Evolutionary conservation across 2,113 vertebrate genomes (phyloP).

Genomic region (Limnothrissa miodon): DNA sequence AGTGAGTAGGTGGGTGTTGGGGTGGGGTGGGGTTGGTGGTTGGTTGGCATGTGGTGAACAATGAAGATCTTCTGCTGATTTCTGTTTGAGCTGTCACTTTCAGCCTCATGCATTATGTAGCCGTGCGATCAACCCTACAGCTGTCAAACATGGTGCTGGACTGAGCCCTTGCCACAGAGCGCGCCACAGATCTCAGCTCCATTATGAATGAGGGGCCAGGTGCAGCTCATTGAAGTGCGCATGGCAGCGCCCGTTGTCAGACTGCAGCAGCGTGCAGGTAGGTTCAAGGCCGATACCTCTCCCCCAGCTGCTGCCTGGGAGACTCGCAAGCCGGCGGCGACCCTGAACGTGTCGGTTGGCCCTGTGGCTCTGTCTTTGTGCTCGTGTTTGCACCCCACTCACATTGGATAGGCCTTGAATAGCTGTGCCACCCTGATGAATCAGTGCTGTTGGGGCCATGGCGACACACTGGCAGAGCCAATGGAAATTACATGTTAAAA

Average conservation of each 20-base stretch:
- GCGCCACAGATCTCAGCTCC: constrained; percentile 68
- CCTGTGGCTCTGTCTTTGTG: background rate
- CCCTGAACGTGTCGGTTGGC: background rate
- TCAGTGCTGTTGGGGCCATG: background rate
- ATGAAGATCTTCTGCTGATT: constrained; percentile 52
- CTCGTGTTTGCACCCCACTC: background rate
- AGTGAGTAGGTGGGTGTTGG: background rate
- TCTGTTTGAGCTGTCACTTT: constrained; percentile 52
- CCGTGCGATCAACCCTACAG: constrained; percentile 58
- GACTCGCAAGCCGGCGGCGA: background rate
- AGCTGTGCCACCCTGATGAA: background rate
- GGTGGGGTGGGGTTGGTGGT: background rate
- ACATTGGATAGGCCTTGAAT: background rate
- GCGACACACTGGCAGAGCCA: background rate
- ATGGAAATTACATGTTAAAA: background rate
- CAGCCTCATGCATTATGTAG: constrained; percentile 60
- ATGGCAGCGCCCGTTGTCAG: constrained; percentile 40
- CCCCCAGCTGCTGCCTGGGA: background rate
- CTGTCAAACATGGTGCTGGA: constrained; percentile 68
- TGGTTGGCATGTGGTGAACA: constrained; percentile 35
- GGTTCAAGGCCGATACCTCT: background rate
- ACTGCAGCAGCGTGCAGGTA: background rate
- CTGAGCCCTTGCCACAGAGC: constrained; percentile 63
- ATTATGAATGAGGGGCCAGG: constrained; percentile 75
- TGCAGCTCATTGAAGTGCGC: constrained; percentile 68